phyloP scores from a whole-genome alignment of 2,113 vertebrate species.

The Takifugu bimaculatus region DNA sequence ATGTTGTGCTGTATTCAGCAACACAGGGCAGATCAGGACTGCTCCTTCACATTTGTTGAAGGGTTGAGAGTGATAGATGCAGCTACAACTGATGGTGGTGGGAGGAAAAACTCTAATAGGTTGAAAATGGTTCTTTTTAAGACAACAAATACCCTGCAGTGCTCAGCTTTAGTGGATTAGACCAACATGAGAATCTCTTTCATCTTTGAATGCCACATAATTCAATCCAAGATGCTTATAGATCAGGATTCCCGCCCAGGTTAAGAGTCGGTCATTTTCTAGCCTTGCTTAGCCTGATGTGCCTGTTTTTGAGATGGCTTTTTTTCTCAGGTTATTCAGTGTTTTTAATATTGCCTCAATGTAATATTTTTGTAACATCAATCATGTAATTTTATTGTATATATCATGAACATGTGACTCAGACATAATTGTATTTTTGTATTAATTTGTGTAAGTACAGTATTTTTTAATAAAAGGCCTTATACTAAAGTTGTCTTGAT shows the following conservation, averaged over 20 bases:
- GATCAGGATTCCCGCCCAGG: constrained; percentile 36
- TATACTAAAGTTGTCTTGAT: background rate
- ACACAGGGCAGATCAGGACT: background rate
- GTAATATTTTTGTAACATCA: constrained; percentile 13
- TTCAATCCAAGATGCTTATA: constrained; percentile 1
- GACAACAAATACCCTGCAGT: no score
- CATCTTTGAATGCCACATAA: background rate
- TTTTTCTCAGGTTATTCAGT: constrained; percentile 14
- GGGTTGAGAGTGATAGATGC: background rate
- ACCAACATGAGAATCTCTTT: no score
- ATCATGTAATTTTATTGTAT: constrained; percentile 21
- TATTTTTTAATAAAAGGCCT: constrained; percentile 47
- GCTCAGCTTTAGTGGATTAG: no score
- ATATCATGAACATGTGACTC: constrained; percentile 6
- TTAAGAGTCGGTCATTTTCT: constrained; percentile 1
- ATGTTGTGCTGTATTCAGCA: constrained; percentile 10
- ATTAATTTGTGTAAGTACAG: constrained; percentile 18
- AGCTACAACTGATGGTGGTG: background rate
- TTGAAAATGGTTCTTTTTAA: no score
- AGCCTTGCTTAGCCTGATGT: constrained; percentile 4
- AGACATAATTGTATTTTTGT: constrained; percentile 55
- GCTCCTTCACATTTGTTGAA: constrained; percentile 1
- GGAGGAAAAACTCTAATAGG: no score
- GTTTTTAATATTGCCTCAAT: constrained; percentile 5
- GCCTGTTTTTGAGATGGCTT: constrained; percentile 10